Conservation (phyloP, 2,797 vertebrate species). For the Semaprochilodus insignis region DNA sequence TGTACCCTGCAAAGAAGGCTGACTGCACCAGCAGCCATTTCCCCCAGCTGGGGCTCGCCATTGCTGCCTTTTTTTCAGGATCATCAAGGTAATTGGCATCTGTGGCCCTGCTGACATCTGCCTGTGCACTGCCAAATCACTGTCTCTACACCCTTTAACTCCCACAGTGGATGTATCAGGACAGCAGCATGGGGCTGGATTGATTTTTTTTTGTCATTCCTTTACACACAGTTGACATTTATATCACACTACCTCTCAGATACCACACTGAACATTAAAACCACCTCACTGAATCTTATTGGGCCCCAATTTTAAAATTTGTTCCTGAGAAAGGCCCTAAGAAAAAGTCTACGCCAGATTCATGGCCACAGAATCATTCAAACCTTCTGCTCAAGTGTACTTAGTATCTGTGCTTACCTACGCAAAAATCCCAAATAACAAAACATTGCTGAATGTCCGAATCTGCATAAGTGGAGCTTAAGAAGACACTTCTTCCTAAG, state of each 20-base stretch:
- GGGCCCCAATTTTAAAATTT: too few species aligned
- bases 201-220: slow-evolving; percentile 9
- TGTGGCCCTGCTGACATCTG: slow-evolving; percentile 45
- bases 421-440: too few species aligned
- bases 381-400: too few species aligned
- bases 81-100: slow-evolving; percentile 49
- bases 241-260: neutral
- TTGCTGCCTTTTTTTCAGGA: slow-evolving; percentile 32
- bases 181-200: slow-evolving; percentile 21
- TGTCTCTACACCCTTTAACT: slow-evolving; percentile 17
- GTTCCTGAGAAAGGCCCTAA: too few species aligned
- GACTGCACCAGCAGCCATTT: slow-evolving; percentile 25
- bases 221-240: slow-evolving; percentile 34
- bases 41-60: slow-evolving; percentile 26
- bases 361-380: too few species aligned
- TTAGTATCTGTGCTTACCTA: too few species aligned
- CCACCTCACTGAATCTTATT: too few species aligned
- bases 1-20: slow-evolving; percentile 10
- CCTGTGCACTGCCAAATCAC: slow-evolving; percentile 36
- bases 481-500: too few species aligned
- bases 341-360: too few species aligned
- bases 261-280: neutral
- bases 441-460: too few species aligned
- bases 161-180: slow-evolving; percentile 35
- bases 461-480: too few species aligned